These are phyloP conservation scores for Axea sp. DNA, from an alignment of 2,888 invertebrate genomes.

Conservation along the genomic window DNA sequence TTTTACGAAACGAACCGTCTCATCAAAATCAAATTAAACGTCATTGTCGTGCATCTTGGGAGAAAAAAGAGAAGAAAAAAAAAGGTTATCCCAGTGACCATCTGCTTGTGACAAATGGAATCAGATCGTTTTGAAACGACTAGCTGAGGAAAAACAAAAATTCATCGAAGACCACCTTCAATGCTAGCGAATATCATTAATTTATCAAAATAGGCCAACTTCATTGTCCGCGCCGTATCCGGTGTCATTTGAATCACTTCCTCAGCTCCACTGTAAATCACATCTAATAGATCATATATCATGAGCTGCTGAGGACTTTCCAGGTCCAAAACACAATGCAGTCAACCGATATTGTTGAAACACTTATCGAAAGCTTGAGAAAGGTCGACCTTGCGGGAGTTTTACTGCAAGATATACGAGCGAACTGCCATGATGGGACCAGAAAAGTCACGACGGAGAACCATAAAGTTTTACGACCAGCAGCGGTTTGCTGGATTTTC, in stretches of 20 bases:
- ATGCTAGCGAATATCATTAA: constrained; percentile 56
- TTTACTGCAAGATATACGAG: constrained; percentile 67
- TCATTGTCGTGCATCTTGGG: background rate
- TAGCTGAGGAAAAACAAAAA: constrained; percentile 18
- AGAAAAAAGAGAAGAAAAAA: background rate
- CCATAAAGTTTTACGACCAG: constrained; percentile 76
- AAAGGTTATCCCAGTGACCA: no score
- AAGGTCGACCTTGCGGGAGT: constrained; percentile 55
- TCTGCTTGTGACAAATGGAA: constrained; percentile 36
- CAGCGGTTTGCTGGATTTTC: constrained; percentile 75
- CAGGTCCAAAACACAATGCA: constrained; percentile 54
- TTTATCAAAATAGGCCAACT: constrained; percentile 49
- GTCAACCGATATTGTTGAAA: constrained; percentile 63
- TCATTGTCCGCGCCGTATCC: constrained; percentile 46
- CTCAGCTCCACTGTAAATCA: constrained; percentile 51
- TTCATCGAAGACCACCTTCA: constrained; percentile 28
- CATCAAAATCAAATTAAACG: constrained; percentile 15
- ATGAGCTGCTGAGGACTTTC: constrained; percentile 36
- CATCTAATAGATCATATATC: constrained; percentile 57
- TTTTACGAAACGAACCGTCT: no score
- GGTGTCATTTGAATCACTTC: constrained; percentile 50
- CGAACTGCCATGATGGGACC: constrained; percentile 27
- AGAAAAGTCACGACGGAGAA: constrained; percentile 67
- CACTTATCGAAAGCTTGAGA: constrained; percentile 62
- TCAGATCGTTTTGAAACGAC: background rate